Percentiles rank a stretch among this genome's conserved stretches.
Conservation (phyloP, 2,797 vertebrate species). For the Dipus sagitta region DNA sequence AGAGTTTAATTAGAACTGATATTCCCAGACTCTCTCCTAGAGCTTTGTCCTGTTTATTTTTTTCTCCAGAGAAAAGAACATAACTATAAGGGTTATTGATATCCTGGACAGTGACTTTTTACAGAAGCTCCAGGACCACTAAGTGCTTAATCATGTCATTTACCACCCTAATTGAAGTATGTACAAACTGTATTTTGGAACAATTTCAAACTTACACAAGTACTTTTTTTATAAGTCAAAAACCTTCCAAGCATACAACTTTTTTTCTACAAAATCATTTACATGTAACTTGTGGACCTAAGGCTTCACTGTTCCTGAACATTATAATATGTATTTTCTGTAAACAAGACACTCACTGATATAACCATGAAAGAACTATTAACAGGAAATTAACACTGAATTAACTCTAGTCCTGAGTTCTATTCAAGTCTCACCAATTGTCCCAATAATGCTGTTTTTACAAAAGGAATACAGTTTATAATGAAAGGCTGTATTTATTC, state of each 20-base stretch:
- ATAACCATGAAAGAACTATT: background rate
- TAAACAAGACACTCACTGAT: background rate
- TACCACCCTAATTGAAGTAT: background rate
- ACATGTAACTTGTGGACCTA: background rate
- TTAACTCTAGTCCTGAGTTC: background rate
- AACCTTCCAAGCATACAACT: background rate
- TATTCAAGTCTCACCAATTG: background rate
- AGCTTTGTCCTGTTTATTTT: background rate
- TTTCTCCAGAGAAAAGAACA: background rate
- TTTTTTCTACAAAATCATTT: background rate
- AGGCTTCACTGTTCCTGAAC: background rate
- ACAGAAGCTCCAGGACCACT: background rate
- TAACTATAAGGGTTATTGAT: background rate
- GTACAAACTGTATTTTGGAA: background rate
- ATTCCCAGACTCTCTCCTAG: background rate
- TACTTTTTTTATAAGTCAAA: background rate
- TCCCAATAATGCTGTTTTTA: background rate
- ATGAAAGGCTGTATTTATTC: background rate
- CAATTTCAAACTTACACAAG: constrained; percentile 32
- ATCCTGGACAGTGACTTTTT: background rate
- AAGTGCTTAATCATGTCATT: background rate
- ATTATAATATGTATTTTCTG: background rate
- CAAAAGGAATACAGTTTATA: background rate
- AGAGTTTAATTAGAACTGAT: background rate
- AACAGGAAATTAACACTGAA: background rate